These are phyloP conservation scores for Electrona antarctica DNA, from an alignment of 2,113 vertebrate species.

Conservation along the genomic window DNA sequence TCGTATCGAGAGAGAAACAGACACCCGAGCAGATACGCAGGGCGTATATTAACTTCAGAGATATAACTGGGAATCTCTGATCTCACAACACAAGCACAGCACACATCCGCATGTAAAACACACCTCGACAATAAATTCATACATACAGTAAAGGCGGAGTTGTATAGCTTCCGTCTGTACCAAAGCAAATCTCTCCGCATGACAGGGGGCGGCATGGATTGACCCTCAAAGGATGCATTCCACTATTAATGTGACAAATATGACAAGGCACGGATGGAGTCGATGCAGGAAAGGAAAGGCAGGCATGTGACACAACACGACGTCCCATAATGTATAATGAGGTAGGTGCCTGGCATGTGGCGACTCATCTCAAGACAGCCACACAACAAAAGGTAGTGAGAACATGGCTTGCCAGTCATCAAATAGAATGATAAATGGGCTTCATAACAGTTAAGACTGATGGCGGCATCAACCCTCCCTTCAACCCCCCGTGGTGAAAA, in stretches of 20 bases:
- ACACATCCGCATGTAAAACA: too few relatives aligned
- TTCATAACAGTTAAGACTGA: constrained; percentile 44
- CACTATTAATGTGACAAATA: constrained; percentile 48
- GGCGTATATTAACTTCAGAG: constrained; percentile 48
- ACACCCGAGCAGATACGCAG: constrained; percentile 18
- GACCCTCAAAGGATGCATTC: constrained; percentile 30
- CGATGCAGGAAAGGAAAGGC: background rate
- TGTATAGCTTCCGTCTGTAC: constrained; percentile 6
- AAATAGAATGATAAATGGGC: constrained; percentile 64
- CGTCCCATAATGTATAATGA: constrained; percentile 36
- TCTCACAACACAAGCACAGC: background rate
- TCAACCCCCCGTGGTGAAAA: constrained; percentile 48
- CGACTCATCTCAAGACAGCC: constrained; percentile 40
- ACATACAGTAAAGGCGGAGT: constrained; percentile 31
- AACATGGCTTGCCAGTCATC: constrained; percentile 67
- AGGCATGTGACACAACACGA: constrained; percentile 32
- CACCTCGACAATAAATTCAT: constrained; percentile 45
- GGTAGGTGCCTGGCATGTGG: constrained; percentile 24
- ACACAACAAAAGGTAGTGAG: constrained; percentile 61
- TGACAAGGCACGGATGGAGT: constrained; percentile 15
- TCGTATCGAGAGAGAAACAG: constrained; percentile 2
- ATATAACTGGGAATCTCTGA: constrained; percentile 36
- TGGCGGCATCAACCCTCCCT: constrained; percentile 42
- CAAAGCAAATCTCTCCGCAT: constrained; percentile 41
- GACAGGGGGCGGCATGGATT: constrained; percentile 21